Evolutionary conservation across 2,113 vertebrate genomes (phyloP), one percentile per base, ranked within the genome.

Genomic region (Saimiri boliviensis): DNA sequence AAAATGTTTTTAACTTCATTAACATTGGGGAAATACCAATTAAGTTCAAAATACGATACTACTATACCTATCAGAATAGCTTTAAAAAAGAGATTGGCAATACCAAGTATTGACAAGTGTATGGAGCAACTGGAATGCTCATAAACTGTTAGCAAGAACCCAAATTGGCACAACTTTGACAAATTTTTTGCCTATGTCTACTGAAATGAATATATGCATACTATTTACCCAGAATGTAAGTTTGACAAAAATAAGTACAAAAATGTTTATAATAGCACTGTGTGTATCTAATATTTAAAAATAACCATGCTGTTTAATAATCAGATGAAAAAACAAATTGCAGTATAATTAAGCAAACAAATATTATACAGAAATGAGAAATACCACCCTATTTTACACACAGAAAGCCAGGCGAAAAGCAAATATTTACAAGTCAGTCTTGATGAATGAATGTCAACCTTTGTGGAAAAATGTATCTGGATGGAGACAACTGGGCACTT

Each of bases 401-500:
- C 6, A 58, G 54, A n/a, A 37, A 45, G 25, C 10, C 49, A 70
- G 20, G 63, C 3, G 11, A 42, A 76, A 54, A 42, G 1, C 6
- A 68, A 45, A 82, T 47, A 71, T 16, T 76, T 77, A 60, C 21
- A 85, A 77, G 68, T 95, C 35, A 91, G 3, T 14, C 2, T 66
- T 58, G 13, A 0, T 19, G 27, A 23, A 71, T 16, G 21, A 86
- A 81, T 70, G 9, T 32, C 32, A 66, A 21, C 12, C 20, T 54
- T 35, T 47, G 63, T 77, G 20, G 30, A 81, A 84, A 42, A 73
- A 45, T 35, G 14, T 83, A 17, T 19, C 5, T 63, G 10, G 2
- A 11, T 49, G 19, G 10, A 20, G 19, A 21, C 3, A 47, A 6
- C 5, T 0, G 21, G 1, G 2, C 5, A 8, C 8, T 20, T 17